Evolutionary conservation across 1,140 invertebrate species (phyloP), one percentile per base, ranked within the genome.

Genomic region (Teleogryllus occipitalis): DNA sequence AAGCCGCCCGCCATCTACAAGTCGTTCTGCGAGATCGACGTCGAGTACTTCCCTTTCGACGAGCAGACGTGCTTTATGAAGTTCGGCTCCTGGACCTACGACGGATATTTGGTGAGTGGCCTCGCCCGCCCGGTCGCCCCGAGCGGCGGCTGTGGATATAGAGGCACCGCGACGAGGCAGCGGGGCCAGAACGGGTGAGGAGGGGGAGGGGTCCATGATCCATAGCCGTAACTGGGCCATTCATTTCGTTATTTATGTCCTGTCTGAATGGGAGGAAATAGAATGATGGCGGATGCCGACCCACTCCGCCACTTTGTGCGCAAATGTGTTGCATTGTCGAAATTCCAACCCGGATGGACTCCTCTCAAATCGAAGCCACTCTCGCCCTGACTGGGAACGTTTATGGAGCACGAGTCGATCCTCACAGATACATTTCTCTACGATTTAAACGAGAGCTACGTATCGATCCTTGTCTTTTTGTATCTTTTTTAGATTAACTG

Each of bases 1-100:
- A 97, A 98, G 84, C 97, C 97, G 49, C 97, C 97, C 76, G 97
- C 97, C 81, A 98, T 99, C 86, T 99, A 98, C 89, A 98, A 98
- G 89, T 98, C 95, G 81, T 98, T 97, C 86, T 98, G 97, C 86
- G 95, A 98, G 88, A 98, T 99, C 82, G 95, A 98, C 88, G 96
- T 98, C 82, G 94, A 96, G 87, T 98, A 97, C 87, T 98, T 98
- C 87, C 96, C 96, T 39, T 98, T 97, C 87, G 97, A 98, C 86
- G 92, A 97, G 86, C 97, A 99, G 86, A 95, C 94, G 47, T 99
- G 97, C 87, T 94, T 95, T 86, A 97, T 99, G 94, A 98, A 98
- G 87, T 99, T 98, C 83, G 98, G 97, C 81, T 98, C 96, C 73
- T 96, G 95, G 95, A 96, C 95, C 46, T 97, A 96, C 86, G 95